Evolutionary conservation across 2,888 invertebrate genomes (phyloP).

Genomic region (Lasioglossum zephyrum): DNA sequence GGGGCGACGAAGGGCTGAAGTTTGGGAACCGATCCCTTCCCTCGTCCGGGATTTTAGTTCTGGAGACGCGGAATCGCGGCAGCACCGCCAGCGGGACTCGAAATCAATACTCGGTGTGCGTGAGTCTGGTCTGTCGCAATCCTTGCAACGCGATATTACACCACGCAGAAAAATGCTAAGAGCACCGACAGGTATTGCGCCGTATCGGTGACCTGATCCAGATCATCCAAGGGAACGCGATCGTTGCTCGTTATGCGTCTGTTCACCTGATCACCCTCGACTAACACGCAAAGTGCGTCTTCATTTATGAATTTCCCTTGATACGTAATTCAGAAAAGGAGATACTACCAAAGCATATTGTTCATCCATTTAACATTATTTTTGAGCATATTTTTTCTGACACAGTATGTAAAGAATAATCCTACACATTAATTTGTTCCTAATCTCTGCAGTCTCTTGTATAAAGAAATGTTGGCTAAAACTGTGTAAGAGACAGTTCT

Average conservation of each 20-base stretch:
- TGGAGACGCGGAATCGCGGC: constrained; percentile 79
- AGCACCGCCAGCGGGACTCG: constrained; percentile 80
- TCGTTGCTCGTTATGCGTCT: constrained; percentile 31
- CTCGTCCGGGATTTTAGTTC: constrained; percentile 77
- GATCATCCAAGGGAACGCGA: constrained; percentile 56
- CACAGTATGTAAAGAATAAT: too few relatives aligned
- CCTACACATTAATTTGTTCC: too few relatives aligned
- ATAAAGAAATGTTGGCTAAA: not conserved
- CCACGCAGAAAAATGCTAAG: constrained; percentile 62
- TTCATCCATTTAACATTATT: not conserved
- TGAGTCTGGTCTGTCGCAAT: constrained; percentile 78
- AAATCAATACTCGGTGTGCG: constrained; percentile 83
- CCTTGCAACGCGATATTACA: constrained; percentile 76
- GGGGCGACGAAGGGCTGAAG: not conserved
- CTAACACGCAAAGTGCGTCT: not conserved
- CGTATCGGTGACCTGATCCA: constrained; percentile 57
- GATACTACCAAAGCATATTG: not conserved
- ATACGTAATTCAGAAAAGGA: not conserved
- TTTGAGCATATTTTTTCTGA: not conserved
- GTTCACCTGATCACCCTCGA: not conserved
- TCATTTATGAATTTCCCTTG: not conserved
- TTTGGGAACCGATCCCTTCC: constrained; percentile 32
- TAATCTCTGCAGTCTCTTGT: not conserved
- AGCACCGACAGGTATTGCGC: constrained; percentile 51
- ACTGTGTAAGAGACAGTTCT: not conserved